phyloP scores from a whole-genome alignment of 2,113 vertebrate species.

The Perca flavescens region DNA sequence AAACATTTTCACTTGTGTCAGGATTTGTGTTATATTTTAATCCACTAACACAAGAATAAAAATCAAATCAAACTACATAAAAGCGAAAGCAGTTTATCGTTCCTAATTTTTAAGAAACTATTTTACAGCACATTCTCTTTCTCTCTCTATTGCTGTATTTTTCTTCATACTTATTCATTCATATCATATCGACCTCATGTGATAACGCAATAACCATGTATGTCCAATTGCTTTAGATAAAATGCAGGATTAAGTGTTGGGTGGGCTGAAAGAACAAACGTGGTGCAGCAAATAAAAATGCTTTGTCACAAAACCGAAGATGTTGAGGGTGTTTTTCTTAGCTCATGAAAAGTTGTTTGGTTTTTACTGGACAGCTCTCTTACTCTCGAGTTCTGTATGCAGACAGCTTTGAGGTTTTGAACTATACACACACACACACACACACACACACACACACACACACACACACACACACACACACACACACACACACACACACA shows the following conservation, averaged over 20 bases:
- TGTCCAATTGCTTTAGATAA: neutral
- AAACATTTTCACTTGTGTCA: neutral
- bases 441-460: constrained; percentile 15
- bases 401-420: constrained; percentile 38
- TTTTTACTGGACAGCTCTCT: constrained; percentile 7
- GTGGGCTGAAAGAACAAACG: neutral
- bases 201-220: neutral
- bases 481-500: constrained; percentile 31
- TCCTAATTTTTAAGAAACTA: neutral
- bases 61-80: neutral
- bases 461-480: constrained; percentile 12
- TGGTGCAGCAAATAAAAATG: neutral
- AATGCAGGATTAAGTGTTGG: neutral
- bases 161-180: neutral
- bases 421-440: constrained; percentile 7
- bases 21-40: neutral
- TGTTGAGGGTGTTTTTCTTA: neutral
- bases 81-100: neutral
- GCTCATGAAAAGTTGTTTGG: constrained; percentile 1
- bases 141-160: neutral
- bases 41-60: neutral
- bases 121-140: neutral
- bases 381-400: constrained; percentile 10
- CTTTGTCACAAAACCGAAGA: neutral
- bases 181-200: too few species aligned